Evolutionary conservation across 2,797 vertebrate genomes (phyloP).

Genomic region (Amblyraja radiata): DNA sequence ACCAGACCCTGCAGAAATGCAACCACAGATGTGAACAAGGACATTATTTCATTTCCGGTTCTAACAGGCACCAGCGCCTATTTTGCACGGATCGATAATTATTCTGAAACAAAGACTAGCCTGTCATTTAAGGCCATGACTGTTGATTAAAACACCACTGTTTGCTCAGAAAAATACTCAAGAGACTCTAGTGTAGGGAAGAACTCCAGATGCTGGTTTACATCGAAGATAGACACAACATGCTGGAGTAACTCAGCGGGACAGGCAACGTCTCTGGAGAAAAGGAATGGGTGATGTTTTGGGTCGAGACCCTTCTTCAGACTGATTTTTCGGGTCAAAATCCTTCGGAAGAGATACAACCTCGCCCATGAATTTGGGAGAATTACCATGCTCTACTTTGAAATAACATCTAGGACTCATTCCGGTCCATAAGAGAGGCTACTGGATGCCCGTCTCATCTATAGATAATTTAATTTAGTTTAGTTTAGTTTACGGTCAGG

Average conservation of each 20-base stretch:
- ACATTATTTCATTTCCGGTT: background rate
- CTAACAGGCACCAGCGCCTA: background rate
- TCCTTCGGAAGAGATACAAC: background rate
- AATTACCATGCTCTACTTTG: background rate
- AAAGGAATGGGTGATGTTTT: too few species aligned
- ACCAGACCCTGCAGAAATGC: background rate
- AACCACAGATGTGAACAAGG: background rate
- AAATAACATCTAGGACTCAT: background rate
- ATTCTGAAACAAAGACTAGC: background rate
- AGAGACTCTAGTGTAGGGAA: too few species aligned
- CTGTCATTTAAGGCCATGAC: background rate
- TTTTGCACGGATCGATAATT: background rate
- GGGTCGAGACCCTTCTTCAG: too few species aligned
- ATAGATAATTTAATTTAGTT: too few species aligned
- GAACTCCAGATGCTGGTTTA: too few species aligned
- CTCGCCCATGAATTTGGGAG: background rate
- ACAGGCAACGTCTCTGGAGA: too few species aligned
- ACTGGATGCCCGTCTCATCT: background rate
- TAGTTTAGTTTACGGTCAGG: too few species aligned
- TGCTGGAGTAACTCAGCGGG: too few species aligned
- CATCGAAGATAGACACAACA: too few species aligned
- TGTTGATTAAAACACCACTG: background rate
- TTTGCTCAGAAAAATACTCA: background rate
- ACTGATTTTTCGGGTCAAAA: too few species aligned
- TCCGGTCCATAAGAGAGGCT: background rate